phyloP scores from a whole-genome alignment of 2,113 vertebrate species.

The Tychaedon coryphoeus region DNA sequence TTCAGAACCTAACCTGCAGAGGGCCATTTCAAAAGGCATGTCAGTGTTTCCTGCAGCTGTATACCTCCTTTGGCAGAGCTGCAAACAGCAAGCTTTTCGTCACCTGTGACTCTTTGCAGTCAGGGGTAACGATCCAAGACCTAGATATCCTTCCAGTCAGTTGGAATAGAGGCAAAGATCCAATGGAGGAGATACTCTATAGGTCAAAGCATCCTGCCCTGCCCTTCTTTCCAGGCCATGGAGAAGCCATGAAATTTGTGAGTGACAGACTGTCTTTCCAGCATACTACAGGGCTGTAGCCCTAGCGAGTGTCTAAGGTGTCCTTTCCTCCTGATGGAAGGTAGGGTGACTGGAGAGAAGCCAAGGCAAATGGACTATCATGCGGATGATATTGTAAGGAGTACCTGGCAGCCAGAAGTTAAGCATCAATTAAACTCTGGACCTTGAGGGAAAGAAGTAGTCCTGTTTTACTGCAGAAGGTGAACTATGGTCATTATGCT shows the following conservation, averaged over 20 bases:
- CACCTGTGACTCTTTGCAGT: neutral
- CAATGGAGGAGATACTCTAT: neutral
- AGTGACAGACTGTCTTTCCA: neutral
- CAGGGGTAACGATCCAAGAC: neutral
- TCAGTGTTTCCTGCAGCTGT: neutral
- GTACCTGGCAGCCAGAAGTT: neutral
- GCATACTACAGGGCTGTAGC: neutral
- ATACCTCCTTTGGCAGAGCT: neutral
- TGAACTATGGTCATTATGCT: neutral
- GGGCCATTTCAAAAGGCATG: fast-evolving
- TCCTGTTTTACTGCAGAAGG: neutral
- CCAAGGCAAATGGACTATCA: neutral
- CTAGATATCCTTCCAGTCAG: neutral
- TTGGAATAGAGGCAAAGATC: neutral
- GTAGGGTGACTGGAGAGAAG: neutral
- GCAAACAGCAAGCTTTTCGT: neutral
- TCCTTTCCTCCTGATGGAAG: neutral
- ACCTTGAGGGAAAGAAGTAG: neutral
- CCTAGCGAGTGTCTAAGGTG: neutral
- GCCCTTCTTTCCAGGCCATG: neutral
- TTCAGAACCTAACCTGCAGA: neutral
- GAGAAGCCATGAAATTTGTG: neutral
- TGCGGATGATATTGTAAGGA: neutral
- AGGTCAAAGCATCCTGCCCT: neutral
- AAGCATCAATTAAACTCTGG: neutral